phyloP scores from a whole-genome alignment of 2,888 invertebrate species.

The Cecidostiba fungosa region DNA sequence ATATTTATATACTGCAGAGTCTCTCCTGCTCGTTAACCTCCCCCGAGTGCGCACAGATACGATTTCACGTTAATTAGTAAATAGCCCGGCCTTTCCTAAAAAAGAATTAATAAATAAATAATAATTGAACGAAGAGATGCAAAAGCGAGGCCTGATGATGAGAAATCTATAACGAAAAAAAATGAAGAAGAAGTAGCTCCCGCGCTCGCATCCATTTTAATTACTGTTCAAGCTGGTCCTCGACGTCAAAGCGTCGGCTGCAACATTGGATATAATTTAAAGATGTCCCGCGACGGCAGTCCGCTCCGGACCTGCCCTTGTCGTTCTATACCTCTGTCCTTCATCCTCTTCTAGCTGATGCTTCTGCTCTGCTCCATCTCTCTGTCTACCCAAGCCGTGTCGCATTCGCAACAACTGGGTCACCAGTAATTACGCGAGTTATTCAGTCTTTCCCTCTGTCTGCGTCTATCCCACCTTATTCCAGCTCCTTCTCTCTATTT shows the following conservation, averaged over 20 bases:
- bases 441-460: slow-evolving; percentile 29
- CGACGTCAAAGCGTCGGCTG: background rate
- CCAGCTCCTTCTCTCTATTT: background rate
- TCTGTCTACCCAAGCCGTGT: slow-evolving; percentile 9
- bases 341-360: background rate
- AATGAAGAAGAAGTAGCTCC: background rate
- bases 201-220: slow-evolving; percentile 17
- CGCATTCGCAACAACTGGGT: slow-evolving; percentile 55
- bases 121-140: too few relatives aligned
- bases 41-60: background rate
- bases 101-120: background rate
- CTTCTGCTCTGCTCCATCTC: background rate
- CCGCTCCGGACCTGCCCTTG: background rate
- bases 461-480: background rate
- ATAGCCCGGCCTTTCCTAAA: background rate
- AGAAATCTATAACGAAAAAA: background rate
- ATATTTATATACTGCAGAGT: background rate
- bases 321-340: background rate
- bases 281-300: slow-evolving; percentile 36
- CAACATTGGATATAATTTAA: slow-evolving; percentile 47
- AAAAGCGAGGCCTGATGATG: background rate
- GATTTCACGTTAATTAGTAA: background rate
- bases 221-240: slow-evolving; percentile 28
- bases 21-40: slow-evolving; percentile 4
- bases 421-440: slow-evolving; percentile 57